A percentile compares a stretch with the other conserved stretches of the same genome.
phyloP scores from a whole-genome alignment of 2,888 invertebrate species.

The Drosophila engyochracea region DNA sequence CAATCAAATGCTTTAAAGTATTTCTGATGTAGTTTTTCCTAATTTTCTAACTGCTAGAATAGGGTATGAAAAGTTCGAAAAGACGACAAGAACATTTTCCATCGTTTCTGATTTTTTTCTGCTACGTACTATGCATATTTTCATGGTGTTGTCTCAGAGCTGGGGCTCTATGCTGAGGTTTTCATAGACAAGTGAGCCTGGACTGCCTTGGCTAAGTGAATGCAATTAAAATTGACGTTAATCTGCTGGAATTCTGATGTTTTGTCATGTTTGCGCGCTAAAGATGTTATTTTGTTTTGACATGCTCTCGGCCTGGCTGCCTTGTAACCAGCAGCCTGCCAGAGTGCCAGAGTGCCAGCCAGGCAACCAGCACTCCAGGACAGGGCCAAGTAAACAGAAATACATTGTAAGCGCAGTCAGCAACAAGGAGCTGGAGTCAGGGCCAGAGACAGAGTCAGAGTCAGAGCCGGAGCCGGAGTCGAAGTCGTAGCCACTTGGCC shows the following conservation, averaged over 20 bases:
- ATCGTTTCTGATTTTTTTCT: not conserved
- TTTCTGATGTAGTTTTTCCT: not conserved
- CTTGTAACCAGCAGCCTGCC: slow-evolving; percentile 37
- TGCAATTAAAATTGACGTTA: slow-evolving; percentile 82
- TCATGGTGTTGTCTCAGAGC: slow-evolving; percentile 45
- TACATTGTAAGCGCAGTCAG: slow-evolving; percentile 26
- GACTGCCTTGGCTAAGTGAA: slow-evolving; percentile 69
- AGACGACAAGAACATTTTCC: not conserved
- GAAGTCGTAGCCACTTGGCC: slow-evolving; percentile 45
- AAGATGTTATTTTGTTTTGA: slow-evolving; percentile 81
- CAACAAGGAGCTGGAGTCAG: slow-evolving; percentile 42
- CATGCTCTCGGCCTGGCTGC: slow-evolving; percentile 74
- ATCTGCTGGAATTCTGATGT: slow-evolving; percentile 82
- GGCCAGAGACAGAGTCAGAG: slow-evolving; percentile 1
- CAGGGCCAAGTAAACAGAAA: slow-evolving; percentile 36
- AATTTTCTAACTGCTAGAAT: not conserved
- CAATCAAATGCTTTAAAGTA: not conserved
- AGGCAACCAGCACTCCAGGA: slow-evolving; percentile 30
- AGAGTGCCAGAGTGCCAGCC: slow-evolving; percentile 19
- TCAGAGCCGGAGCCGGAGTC: not conserved
- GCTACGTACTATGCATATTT: slow-evolving; percentile 67
- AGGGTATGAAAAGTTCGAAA: slow-evolving; percentile 22
- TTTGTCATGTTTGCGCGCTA: slow-evolving; percentile 82
- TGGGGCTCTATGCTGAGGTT: slow-evolving; percentile 57
- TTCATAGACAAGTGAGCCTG: slow-evolving; percentile 50